Evolutionary conservation across 2,888 invertebrate species (phyloP).

Genomic region (Idaea biselata): DNA sequence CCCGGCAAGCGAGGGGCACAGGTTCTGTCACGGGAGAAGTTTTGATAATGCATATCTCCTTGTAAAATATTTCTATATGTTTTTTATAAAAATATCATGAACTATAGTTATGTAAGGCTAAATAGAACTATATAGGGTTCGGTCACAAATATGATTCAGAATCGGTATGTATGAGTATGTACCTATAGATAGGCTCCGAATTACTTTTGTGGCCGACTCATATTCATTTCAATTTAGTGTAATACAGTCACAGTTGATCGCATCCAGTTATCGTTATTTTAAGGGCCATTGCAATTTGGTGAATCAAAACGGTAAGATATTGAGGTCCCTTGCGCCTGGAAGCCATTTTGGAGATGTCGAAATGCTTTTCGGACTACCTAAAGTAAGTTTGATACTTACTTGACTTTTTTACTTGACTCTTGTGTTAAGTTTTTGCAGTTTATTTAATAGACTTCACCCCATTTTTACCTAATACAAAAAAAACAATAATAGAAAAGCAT

Average conservation of each 20-base stretch:
- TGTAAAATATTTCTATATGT: no score
- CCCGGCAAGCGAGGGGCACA: no score
- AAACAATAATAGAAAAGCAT: no score
- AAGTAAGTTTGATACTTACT: constrained; percentile 40
- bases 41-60: no score
- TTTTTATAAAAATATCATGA: no score
- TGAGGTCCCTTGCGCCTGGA: constrained; percentile 57
- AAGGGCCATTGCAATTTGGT: constrained; percentile 70
- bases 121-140: no score
- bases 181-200: background rate
- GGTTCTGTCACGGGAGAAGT: no score
- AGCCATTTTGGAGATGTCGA: constrained; percentile 65
- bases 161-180: background rate
- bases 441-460: background rate
- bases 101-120: no score
- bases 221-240: background rate
- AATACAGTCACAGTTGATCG: constrained; percentile 5
- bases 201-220: background rate
- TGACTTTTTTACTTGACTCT: background rate
- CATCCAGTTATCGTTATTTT: background rate
- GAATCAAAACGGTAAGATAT: constrained; percentile 49
- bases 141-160: no score
- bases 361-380: constrained; percentile 74
- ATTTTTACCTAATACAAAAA: no score
- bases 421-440: background rate